These are phyloP conservation scores for Pangasianodon gigas DNA, from an alignment of 2,113 vertebrate genomes.

Conservation along the genomic window DNA sequence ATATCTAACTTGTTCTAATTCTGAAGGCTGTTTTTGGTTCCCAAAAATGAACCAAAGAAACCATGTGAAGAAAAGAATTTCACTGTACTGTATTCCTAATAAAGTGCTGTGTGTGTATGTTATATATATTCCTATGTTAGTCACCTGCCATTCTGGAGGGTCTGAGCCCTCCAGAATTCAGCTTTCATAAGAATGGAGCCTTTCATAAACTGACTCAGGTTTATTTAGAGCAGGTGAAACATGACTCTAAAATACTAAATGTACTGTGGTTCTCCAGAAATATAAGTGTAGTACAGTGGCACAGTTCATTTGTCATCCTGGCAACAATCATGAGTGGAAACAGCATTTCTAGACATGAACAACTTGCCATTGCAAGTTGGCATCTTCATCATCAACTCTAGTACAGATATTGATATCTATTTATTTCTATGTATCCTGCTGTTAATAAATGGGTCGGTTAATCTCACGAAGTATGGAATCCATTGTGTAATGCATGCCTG, in stretches of 20 bases:
- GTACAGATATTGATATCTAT: constrained; percentile 20
- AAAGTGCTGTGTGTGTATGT: too few relatives aligned
- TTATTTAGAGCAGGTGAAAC: not conserved
- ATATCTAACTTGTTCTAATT: not conserved
- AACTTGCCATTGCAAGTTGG: not conserved
- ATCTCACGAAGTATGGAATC: constrained; percentile 18
- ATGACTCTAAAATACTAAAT: not conserved
- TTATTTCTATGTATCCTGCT: constrained; percentile 7
- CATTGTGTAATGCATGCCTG: constrained; percentile 34
- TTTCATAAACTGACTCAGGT: not conserved
- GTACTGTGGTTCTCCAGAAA: not conserved
- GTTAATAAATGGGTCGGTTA: constrained; percentile 17
- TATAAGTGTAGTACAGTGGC: not conserved
- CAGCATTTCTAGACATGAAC: not conserved
- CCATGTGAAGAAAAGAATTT: not conserved
- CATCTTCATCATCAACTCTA: not conserved
- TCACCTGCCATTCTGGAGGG: not conserved
- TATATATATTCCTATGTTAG: too few relatives aligned
- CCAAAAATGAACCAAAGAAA: too few relatives aligned
- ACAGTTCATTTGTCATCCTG: not conserved
- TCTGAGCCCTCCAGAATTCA: not conserved
- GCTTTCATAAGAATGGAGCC: not conserved
- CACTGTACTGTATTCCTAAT: not conserved
- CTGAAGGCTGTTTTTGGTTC: not conserved
- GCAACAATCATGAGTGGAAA: not conserved